Percentiles rank a stretch among this genome's conserved stretches.
phyloP scores from a whole-genome alignment of 2,797 vertebrate species.

The Lepus oiostolus region DNA sequence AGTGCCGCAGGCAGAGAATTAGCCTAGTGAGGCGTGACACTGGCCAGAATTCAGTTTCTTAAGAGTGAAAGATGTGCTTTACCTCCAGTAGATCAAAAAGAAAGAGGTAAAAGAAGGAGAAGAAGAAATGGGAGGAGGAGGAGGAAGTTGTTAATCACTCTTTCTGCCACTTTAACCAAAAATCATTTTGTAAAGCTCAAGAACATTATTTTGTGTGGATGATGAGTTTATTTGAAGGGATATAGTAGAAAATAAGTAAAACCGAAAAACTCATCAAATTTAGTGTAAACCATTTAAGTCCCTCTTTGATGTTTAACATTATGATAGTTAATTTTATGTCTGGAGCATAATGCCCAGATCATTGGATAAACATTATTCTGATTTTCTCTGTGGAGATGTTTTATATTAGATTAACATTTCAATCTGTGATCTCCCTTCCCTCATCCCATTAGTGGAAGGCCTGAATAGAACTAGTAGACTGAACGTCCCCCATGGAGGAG shows the following conservation, averaged over 20 bases:
- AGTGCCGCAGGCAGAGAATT: no score
- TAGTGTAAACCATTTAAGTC: neutral
- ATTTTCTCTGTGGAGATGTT: neutral
- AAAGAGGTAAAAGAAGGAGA: no score
- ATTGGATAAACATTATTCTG: neutral
- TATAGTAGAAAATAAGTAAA: conserved; percentile 13
- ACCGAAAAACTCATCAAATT: neutral
- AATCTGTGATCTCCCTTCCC: neutral
- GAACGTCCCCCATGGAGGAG: neutral
- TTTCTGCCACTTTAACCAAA: neutral
- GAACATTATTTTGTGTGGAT: neutral
- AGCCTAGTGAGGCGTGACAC: no score
- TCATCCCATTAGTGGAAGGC: neutral
- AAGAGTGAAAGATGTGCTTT: neutral
- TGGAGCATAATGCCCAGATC: neutral
- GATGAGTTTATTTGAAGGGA: neutral
- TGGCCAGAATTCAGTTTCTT: no score
- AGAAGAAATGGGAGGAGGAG: no score
- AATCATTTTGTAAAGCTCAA: conserved; percentile 2
- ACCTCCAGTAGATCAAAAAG: neutral
- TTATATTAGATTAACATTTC: neutral
- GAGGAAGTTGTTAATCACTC: neutral
- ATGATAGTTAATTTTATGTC: neutral
- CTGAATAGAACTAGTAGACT: neutral
- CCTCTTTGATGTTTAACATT: neutral